Evolutionary conservation across 2,888 invertebrate species (phyloP).

Genomic region (Stegophylla sp.): DNA sequence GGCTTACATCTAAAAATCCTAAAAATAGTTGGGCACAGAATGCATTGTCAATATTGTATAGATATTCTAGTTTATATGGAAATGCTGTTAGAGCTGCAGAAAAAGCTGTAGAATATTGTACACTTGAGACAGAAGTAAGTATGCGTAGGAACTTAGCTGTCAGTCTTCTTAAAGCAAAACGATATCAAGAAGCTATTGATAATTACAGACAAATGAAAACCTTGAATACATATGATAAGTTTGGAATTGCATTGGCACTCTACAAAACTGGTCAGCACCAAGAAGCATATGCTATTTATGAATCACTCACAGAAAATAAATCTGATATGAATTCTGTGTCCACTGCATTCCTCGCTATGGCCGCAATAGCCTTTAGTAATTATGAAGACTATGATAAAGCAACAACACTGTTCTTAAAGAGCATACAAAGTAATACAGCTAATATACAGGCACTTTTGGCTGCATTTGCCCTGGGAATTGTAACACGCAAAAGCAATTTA

Average conservation of each 20-base stretch:
- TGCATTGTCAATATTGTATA: conserved; percentile 40
- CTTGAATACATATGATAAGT: conserved; percentile 21
- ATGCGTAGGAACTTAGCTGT: conserved; percentile 31
- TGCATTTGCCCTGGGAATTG: conserved; percentile 42
- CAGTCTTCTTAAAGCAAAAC: conserved; percentile 29
- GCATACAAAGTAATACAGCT: conserved; percentile 32
- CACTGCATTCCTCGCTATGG: conserved; percentile 45
- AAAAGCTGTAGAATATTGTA: conserved; percentile 28
- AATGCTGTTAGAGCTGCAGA: conserved; percentile 7
- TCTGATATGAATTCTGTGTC: conserved; percentile 17
- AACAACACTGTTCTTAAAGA: conserved; percentile 37
- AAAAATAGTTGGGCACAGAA: conserved; percentile 42
- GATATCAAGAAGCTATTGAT: conserved; percentile 11
- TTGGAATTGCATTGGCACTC: conserved; percentile 35
- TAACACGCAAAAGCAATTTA: conserved; percentile 26
- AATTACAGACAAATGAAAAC: conserved; percentile 11
- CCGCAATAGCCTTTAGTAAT: conserved; percentile 27
- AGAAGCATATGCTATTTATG: conserved; percentile 35
- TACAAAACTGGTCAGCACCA: conserved; percentile 27
- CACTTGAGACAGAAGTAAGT: not conserved
- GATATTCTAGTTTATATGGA: conserved; percentile 10
- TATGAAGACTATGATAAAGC: conserved; percentile 27
- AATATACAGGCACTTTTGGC: conserved; percentile 51
- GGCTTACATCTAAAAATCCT: conserved; percentile 35
- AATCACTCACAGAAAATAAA: conserved; percentile 14